A percentile compares a stretch with the other conserved stretches of the same genome.
phyloP scores from a whole-genome alignment of 2,888 invertebrate genomes.

The Clusia tigrina region DNA sequence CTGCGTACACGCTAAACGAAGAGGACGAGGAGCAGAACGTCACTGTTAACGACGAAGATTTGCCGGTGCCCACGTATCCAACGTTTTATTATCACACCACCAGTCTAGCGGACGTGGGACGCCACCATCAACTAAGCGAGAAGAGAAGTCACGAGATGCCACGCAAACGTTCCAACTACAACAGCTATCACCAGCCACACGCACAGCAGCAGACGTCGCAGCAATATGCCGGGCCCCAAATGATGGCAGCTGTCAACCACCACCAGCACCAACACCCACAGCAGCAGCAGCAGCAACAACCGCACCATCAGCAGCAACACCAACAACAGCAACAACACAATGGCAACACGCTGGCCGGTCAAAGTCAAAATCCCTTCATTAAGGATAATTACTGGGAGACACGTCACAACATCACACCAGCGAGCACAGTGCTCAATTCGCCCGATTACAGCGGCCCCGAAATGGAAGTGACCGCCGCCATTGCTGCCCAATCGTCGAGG shows the following conservation, averaged over 20 bases:
- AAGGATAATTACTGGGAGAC: constrained; percentile 61
- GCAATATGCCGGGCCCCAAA: constrained; percentile 25
- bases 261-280: constrained; percentile 40
- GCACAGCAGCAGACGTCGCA: constrained; percentile 15
- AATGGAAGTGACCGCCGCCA: constrained; percentile 49
- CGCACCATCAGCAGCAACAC: constrained; percentile 24
- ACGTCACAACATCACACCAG: constrained; percentile 50
- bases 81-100: constrained; percentile 53
- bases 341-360: constrained; percentile 35
- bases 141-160: constrained; percentile 52
- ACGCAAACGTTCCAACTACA: constrained; percentile 52
- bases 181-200: constrained; percentile 40
- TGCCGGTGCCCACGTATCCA: constrained; percentile 48
- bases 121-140: constrained; percentile 19
- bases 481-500: constrained; percentile 38
- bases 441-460: constrained; percentile 43
- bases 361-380: constrained; percentile 59
- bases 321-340: constrained; percentile 33
- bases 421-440: constrained; percentile 56
- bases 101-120: constrained; percentile 22
- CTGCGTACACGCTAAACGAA: constrained; percentile 16
- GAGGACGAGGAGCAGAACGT: constrained; percentile 14
- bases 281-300: constrained; percentile 34
- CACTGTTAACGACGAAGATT: constrained; percentile 30
- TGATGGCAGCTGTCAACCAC: constrained; percentile 13